Percentiles rank a stretch among this genome's conserved stretches.
Evolutionary conservation across 1,140 invertebrate species (phyloP).

Genomic region (Plectrocnemia conspersa): DNA sequence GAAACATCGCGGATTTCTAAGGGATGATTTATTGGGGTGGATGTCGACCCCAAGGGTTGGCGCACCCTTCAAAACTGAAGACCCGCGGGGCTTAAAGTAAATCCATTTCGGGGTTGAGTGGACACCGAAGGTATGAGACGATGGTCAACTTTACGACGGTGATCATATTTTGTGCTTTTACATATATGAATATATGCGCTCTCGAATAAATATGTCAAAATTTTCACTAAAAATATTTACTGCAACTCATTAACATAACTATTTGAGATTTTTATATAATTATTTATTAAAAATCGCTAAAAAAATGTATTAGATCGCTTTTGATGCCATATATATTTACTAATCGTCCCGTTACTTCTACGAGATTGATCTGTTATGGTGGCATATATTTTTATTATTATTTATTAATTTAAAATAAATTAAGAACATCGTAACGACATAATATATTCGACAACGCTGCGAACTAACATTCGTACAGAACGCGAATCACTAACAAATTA

Average conservation of each 20-base stretch:
- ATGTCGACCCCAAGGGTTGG: constrained; percentile 4
- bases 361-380: too few species aligned
- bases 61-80: constrained; percentile 8
- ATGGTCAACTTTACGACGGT: constrained; percentile 11
- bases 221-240: constrained; percentile 8
- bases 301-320: too few species aligned
- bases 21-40: constrained; percentile 29
- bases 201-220: constrained; percentile 11
- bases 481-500: too few species aligned
- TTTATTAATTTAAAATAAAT: too few species aligned
- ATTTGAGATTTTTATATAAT: not conserved
- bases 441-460: too few species aligned
- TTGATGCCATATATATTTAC: too few species aligned
- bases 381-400: too few species aligned
- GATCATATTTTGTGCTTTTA: constrained; percentile 20
- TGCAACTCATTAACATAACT: not conserved
- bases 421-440: too few species aligned
- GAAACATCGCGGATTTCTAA: constrained; percentile 26
- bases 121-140: constrained; percentile 11
- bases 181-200: too few species aligned
- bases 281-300: not conserved
- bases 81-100: constrained; percentile 22
- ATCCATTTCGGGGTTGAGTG: constrained; percentile 31
- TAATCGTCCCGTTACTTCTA: too few species aligned
- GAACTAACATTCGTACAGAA: too few species aligned